Percentiles rank a stretch among this genome's conserved stretches.
Conservation (phyloP, 2,888 invertebrate genomes). For the Byasa hedistus region DNA sequence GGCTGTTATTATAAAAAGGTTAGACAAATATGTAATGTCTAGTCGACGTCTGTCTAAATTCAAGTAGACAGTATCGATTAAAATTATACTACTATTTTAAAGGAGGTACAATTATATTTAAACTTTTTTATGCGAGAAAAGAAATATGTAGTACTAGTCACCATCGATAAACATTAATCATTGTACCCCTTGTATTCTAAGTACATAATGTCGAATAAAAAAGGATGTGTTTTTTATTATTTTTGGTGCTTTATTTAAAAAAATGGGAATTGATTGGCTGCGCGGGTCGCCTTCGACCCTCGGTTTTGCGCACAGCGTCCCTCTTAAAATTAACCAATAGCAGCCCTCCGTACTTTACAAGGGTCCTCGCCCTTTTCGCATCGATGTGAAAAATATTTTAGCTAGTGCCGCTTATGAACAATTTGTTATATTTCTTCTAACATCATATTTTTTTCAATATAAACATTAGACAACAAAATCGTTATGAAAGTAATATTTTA, state of each 20-base stretch:
- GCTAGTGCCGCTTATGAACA: conserved; percentile 35
- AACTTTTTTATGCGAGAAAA: neutral
- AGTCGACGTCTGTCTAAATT: neutral
- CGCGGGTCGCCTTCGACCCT: conserved; percentile 55
- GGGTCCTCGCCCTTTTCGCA: conserved; percentile 70
- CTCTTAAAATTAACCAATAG: conserved; percentile 56
- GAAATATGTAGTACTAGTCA: neutral
- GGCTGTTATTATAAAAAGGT: too few species aligned
- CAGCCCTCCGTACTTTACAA: conserved; percentile 43
- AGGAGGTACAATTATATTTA: neutral
- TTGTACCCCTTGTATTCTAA: conserved; percentile 4
- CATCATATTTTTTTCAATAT: neutral
- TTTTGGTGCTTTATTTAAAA: conserved; percentile 76
- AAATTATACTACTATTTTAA: neutral
- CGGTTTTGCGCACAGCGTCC: conserved; percentile 42
- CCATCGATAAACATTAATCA: conserved; percentile 7
- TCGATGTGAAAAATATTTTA: conserved; percentile 40
- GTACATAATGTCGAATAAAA: conserved; percentile 45
- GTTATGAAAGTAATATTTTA: too few species aligned
- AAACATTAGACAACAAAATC: neutral
- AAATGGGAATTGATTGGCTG: conserved; percentile 78
- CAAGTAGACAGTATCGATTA: neutral
- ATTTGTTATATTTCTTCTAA: conserved; percentile 31
- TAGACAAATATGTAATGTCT: too few species aligned
- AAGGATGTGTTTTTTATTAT: conserved; percentile 66